Evolutionary conservation across 1,140 invertebrate genomes (phyloP), one percentile per base, ranked within the genome.

Genomic region (Ylistrum balloti): DNA sequence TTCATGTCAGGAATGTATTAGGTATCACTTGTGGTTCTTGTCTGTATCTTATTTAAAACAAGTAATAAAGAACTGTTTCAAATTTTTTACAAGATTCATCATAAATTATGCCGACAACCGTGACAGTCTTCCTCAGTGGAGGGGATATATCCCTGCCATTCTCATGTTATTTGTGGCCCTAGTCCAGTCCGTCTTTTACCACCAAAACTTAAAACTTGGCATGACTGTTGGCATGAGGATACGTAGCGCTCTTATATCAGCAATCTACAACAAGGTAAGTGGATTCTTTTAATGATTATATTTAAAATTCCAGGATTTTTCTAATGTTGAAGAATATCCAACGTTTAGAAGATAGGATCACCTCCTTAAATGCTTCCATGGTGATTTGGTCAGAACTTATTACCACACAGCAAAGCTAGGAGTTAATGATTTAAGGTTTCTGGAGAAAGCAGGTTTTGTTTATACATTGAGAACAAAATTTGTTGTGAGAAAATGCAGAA

Each of bases 201-300:
- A 96, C 74, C 95, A 95, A 88, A 93, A 95, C 33, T 95, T 91
- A 88, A 93, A 95, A 86, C 86, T 95, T 20, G 93, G 94, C 34
- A 94, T 95, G 93, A 96, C 98, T 45, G 97, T 99, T 32, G 99
- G 98, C 11, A 97, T 99, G 96, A 97, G 98, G 48, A 98, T 99
- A 93, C 97, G 99, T 91, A 99, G 99, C 0, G 98, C 98, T 0
- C 96, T 99, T 20, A 99, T 99, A 15, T 98, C 98, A 35, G 97
- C 98, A 88, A 98, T 99, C 92, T 99, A 99, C 95, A 97, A 98
- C 95, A 99, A 99, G 96, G 97, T 97, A 90, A 86, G 38, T 7
- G 33, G 45, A 45, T 11, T 45, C 45, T 88, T 33, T 38, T 7
- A 38, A 38, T n/a, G n/a, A n/a, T n/a, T n/a, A n/a, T n/a, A n/a